Evolutionary conservation across 2,113 vertebrate species (phyloP).

Genomic region (Alexandromys fortis): DNA sequence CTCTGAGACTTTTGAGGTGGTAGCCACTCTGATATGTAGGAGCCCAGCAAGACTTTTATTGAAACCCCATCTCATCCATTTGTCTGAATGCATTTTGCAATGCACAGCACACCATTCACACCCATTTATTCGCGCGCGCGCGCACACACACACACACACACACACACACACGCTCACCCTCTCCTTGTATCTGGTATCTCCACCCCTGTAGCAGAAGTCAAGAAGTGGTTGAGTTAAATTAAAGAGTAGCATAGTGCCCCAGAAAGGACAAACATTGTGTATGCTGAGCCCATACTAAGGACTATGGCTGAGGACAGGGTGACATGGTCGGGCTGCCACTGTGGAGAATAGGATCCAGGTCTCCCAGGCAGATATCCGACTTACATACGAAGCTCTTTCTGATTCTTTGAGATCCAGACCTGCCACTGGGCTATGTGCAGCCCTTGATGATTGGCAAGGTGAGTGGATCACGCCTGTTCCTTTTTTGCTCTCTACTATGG

Average conservation of each 20-base stretch:
- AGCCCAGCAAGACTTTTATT: background rate
- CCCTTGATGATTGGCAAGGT: background rate
- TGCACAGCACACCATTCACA: background rate
- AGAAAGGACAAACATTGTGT: background rate
- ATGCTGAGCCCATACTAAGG: background rate
- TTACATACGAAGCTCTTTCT: background rate
- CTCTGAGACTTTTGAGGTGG: background rate
- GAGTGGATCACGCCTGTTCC: background rate
- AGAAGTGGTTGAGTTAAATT: background rate
- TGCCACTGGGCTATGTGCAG: background rate
- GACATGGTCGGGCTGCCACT: fast-evolving
- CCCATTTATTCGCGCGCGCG: background rate
- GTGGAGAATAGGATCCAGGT: background rate
- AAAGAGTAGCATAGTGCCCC: background rate
- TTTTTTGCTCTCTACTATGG: background rate
- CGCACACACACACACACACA: background rate
- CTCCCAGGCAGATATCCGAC: background rate
- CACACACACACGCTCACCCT: too few relatives aligned
- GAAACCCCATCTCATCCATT: background rate
- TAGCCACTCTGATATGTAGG: background rate
- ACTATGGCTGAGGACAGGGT: too few relatives aligned
- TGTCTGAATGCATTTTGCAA: background rate
- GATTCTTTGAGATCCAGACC: background rate
- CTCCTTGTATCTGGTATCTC: background rate
- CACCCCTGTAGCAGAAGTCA: background rate